Percentiles rank a stretch among this genome's conserved stretches.
phyloP scores from a whole-genome alignment of 53 echinoderm and acorn worm genomes.

The Holothuria leucospilota region DNA sequence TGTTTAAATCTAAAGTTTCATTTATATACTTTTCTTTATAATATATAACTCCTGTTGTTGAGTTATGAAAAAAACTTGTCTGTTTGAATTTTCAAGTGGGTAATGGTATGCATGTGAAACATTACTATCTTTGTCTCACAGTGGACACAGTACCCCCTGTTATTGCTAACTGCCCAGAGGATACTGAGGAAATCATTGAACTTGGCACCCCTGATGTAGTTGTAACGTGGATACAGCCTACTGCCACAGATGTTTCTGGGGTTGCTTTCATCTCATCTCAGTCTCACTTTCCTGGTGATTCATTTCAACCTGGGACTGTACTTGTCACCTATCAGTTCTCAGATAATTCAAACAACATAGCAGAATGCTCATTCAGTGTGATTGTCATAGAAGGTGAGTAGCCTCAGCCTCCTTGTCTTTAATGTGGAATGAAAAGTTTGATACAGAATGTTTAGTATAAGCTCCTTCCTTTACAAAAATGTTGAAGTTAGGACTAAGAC shows the following conservation, averaged over 20 bases:
- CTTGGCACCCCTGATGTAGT: constrained; percentile 48
- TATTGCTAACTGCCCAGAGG: constrained; percentile 24
- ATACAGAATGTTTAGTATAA: too few relatives aligned
- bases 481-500: too few relatives aligned
- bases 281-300: constrained; percentile 53
- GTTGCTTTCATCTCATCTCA: constrained; percentile 51
- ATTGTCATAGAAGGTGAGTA: constrained; percentile 67
- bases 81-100: too few relatives aligned
- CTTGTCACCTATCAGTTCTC: constrained; percentile 63
- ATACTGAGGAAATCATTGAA: constrained; percentile 39
- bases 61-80: too few relatives aligned
- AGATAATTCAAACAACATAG: constrained; percentile 66
- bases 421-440: too few relatives aligned
- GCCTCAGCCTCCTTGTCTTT: not conserved
- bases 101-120: too few relatives aligned
- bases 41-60: too few relatives aligned
- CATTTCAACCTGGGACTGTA: constrained; percentile 68
- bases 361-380: constrained; percentile 61
- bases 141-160: constrained; percentile 63
- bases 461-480: too few relatives aligned
- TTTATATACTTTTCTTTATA: too few relatives aligned
- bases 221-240: constrained; percentile 63
- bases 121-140: not conserved
- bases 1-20: too few relatives aligned
- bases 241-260: constrained; percentile 73